Percentiles rank a stretch among this genome's conserved stretches.
phyloP scores from a whole-genome alignment of 2,888 invertebrate genomes.

The Matsumyia berberina region DNA sequence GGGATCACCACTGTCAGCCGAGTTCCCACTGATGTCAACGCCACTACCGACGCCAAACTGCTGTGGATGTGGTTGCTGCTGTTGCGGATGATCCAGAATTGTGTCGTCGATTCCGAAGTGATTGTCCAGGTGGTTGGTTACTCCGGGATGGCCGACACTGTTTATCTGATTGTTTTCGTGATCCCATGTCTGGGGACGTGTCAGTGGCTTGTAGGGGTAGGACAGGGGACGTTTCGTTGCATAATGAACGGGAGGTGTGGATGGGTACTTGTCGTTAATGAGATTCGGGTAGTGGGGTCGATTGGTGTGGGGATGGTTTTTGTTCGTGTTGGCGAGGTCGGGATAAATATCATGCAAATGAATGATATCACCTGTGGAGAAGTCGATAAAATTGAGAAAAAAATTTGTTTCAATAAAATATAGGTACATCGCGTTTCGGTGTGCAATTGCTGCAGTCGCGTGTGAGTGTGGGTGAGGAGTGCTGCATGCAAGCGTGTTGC shows the following conservation, averaged over 20 bases:
- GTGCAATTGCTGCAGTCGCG: not conserved
- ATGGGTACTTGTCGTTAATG: constrained; percentile 77
- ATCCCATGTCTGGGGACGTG: constrained; percentile 80
- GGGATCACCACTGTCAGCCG: constrained; percentile 79
- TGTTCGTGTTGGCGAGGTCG: constrained; percentile 79
- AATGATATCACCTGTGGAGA: constrained; percentile 84
- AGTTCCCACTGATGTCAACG: constrained; percentile 81
- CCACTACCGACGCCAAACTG: constrained; percentile 81
- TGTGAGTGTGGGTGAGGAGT: not conserved
- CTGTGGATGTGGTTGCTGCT: constrained; percentile 66
- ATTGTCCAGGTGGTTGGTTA: constrained; percentile 83
- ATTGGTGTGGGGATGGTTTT: constrained; percentile 50
- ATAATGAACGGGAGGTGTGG: constrained; percentile 77
- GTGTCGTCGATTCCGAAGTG: constrained; percentile 81
- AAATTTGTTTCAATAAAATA: constrained; percentile 5
- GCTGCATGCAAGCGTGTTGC: too few species aligned
- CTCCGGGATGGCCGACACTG: constrained; percentile 78
- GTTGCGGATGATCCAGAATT: constrained; percentile 75
- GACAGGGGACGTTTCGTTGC: constrained; percentile 80
- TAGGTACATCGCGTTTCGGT: not conserved
- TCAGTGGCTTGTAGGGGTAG: constrained; percentile 79
- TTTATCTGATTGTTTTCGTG: constrained; percentile 82
- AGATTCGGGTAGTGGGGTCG: constrained; percentile 71
- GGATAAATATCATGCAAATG: constrained; percentile 85
- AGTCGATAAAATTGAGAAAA: constrained; percentile 35